phyloP scores from a whole-genome alignment of 2,888 invertebrate species.

The Carcina quercana region DNA sequence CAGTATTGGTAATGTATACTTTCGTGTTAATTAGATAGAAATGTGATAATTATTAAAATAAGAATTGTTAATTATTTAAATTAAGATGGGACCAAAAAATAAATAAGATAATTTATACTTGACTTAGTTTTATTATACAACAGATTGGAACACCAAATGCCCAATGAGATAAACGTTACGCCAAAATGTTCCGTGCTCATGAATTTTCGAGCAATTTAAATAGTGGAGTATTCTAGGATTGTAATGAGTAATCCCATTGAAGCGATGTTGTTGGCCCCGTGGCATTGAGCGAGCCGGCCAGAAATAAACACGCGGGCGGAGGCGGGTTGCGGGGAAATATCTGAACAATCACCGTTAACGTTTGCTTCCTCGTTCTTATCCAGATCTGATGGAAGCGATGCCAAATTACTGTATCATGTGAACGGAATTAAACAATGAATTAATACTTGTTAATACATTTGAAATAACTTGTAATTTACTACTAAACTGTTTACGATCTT shows the following conservation, averaged over 20 bases:
- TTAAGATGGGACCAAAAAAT: conserved; percentile 50
- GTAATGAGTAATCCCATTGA: conserved; percentile 56
- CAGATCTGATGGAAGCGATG: conserved; percentile 27
- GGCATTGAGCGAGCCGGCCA: conserved; percentile 51
- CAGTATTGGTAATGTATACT: no score
- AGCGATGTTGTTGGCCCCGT: conserved; percentile 60
- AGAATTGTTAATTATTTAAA: conserved; percentile 24
- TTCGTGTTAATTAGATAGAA: no score
- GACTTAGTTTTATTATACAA: conserved; percentile 1
- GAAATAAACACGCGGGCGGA: conserved; percentile 25
- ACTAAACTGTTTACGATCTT: no score
- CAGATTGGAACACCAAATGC: no score
- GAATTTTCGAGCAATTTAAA: no score
- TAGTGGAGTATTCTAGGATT: no score
- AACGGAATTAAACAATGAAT: no score
- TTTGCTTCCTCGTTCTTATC: conserved; percentile 33
- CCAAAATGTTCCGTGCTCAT: no score
- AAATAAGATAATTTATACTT: conserved; percentile 1
- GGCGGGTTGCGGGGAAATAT: conserved; percentile 10
- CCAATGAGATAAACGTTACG: no score
- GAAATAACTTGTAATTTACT: no score
- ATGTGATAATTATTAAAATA: no score
- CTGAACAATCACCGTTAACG: conserved; percentile 27
- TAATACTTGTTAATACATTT: no score
- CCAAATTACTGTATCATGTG: conserved; percentile 21